A percentile compares a stretch with the other conserved stretches of the same genome.
Evolutionary conservation across 30 jellyfish, hydroid and myxozoan genomes (phyloP).

Genomic region (Clytia hemisphaerica): DNA sequence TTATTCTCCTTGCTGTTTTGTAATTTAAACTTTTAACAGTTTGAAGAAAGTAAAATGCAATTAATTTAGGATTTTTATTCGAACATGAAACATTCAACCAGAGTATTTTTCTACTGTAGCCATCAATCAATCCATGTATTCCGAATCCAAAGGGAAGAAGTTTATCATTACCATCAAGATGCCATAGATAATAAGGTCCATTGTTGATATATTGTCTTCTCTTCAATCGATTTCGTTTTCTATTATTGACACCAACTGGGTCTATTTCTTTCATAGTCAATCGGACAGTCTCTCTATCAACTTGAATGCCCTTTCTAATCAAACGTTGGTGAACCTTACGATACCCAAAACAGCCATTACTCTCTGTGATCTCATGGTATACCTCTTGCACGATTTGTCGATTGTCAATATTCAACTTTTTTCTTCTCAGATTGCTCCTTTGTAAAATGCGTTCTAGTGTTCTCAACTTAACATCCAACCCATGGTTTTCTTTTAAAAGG

Average conservation of each 20-base stretch:
- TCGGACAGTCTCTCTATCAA: conserved; percentile 2
- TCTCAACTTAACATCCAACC: no score
- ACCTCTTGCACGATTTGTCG: no score
- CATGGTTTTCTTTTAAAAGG: no score
- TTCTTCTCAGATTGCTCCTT: no score
- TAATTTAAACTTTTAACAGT: conserved; percentile 17
- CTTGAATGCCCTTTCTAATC: background rate
- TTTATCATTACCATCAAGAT: conserved; percentile 39
- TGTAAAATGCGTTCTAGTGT: no score
- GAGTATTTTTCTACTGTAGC: conserved; percentile 36
- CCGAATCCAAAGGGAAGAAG: conserved; percentile 32
- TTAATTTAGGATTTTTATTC: conserved; percentile 25
- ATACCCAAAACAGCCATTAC: no score
- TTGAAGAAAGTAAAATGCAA: conserved; percentile 19
- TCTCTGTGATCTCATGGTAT: no score
- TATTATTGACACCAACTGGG: conserved; percentile 28
- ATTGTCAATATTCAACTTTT: no score
- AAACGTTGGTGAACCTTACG: no score
- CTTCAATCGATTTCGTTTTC: conserved; percentile 28
- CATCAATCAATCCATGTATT: conserved; percentile 44
- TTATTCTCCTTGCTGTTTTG: conserved; percentile 24
- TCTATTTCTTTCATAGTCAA: conserved; percentile 28
- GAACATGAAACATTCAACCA: conserved; percentile 28
- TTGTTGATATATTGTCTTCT: conserved; percentile 23
- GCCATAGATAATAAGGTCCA: conserved; percentile 48